Conservation (phyloP, 1,140 invertebrate genomes). For the Ylistrum balloti region DNA sequence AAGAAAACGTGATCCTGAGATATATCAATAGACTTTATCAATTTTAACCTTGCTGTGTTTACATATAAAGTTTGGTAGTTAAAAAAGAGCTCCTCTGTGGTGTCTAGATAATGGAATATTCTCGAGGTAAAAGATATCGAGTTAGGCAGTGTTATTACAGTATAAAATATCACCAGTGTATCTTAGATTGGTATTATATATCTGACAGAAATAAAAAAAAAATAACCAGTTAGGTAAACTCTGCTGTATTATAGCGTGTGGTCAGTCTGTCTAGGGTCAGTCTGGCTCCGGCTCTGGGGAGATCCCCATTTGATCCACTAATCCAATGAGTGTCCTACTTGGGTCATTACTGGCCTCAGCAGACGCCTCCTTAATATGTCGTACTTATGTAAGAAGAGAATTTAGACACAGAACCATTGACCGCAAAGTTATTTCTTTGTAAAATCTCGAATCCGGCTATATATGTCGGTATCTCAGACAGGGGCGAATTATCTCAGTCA, state of each 20-base stretch:
- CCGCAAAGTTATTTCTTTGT: not conserved
- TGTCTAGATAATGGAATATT: no score
- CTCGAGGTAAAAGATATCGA: no score
- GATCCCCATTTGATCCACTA: not conserved
- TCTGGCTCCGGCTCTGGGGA: constrained; percentile 35
- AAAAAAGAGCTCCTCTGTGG: no score
- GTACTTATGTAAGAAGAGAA: not conserved
- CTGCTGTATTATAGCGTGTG: not conserved
- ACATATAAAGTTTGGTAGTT: no score
- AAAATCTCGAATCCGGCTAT: not conserved
- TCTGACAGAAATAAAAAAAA: not conserved
- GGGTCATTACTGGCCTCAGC: constrained; percentile 7
- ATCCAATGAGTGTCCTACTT: constrained; percentile 23
- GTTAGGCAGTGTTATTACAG: not conserved
- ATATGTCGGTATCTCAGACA: not conserved
- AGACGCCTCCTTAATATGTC: not conserved
- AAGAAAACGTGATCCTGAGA: no score
- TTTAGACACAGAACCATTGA: not conserved
- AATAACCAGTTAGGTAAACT: not conserved
- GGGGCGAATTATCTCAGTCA: not conserved
- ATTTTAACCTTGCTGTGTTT: no score
- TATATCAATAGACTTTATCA: no score
- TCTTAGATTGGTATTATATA: not conserved
- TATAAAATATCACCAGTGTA: not conserved
- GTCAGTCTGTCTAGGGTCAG: not conserved